phyloP scores from a whole-genome alignment of 2,888 invertebrate species.

The Hypolimnas misippus region DNA sequence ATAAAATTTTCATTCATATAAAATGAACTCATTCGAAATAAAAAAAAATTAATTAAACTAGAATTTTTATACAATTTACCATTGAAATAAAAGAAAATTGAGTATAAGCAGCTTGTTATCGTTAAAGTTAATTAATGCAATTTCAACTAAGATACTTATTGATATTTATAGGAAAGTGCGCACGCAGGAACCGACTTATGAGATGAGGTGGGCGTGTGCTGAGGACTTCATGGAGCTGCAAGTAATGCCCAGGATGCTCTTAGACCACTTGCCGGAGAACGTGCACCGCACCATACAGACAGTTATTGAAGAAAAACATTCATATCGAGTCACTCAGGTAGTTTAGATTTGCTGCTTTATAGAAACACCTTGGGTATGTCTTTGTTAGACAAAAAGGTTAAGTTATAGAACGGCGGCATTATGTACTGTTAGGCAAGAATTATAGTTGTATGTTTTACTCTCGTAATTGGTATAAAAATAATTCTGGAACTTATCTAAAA shows the following conservation, averaged over 20 bases:
- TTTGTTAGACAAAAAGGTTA: neutral
- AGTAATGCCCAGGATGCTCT: slow-evolving; percentile 93
- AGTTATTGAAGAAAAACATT: slow-evolving; percentile 82
- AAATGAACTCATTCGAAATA: neutral
- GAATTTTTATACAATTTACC: too few species aligned
- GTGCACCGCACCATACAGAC: slow-evolving; percentile 88
- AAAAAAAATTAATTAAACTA: neutral
- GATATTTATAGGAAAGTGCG: slow-evolving; percentile 80
- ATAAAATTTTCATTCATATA: neutral
- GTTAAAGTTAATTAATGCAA: too few species aligned
- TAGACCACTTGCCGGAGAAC: slow-evolving; percentile 94
- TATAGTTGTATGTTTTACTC: too few species aligned
- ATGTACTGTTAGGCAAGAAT: too few species aligned
- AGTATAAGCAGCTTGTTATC: too few species aligned
- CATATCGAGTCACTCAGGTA: slow-evolving; percentile 72
- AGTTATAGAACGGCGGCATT: too few species aligned
- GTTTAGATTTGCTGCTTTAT: slow-evolving; percentile 35
- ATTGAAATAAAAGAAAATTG: too few species aligned
- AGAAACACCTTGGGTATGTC: neutral
- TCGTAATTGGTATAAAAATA: too few species aligned
- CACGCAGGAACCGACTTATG: slow-evolving; percentile 86
- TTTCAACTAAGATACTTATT: neutral
- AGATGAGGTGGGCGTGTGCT: slow-evolving; percentile 91
- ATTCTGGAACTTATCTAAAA: too few species aligned
- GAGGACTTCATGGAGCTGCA: slow-evolving; percentile 92